Evolutionary conservation across 1,140 invertebrate species (phyloP), one percentile per base, ranked within the genome.

Genomic region (Diorhabda carinulata): DNA sequence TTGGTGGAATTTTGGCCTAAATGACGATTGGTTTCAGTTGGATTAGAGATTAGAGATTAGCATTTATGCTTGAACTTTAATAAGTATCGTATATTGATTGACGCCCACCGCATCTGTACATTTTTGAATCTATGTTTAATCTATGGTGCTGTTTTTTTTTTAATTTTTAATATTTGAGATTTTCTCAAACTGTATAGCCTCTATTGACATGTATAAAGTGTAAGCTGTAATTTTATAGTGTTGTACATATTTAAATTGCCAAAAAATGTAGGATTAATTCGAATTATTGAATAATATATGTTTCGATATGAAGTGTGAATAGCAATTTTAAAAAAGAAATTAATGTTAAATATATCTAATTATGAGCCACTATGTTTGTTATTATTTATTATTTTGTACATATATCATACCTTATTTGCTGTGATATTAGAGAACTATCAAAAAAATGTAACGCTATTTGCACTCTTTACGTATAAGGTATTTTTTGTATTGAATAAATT

Each of bases 81-180:
- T 1, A 25, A 25, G 25, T 25, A 25, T 25, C 25, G 2, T 25
- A 25, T 25, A 25, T 25, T 25, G 25, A 25, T 25, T 25, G 25
- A 25, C 25, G 25, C 25, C 25, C 25, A 52, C n/a, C 47, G n/a
- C 47, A 52, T 52, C 47, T 52, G 6, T 52, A n/a, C 47, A n/a
- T 52, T 52, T 3, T 52, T 8, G 6, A n/a, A n/a, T n/a, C 47
- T 52, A n/a, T 52, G 47, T n/a, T 52, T 52, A 52, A 52, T 52
- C 47, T 52, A 67, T 60, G 65, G 65, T 67, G 65, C 65, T 67
- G 65, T 67, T 67, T 57, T 65, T 60, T 57, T 67, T 40, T 67
- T 57, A 9, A 67, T n/a, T 60, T 52, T 8, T 8, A n/a, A n/a
- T 52, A 52, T n/a, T 52, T n/a, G 47, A 52, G 47, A 52, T 52